A percentile compares a stretch with the other conserved stretches of the same genome.
phyloP scores from a whole-genome alignment of 2,888 invertebrate species.

The Cynaeus angustus region DNA sequence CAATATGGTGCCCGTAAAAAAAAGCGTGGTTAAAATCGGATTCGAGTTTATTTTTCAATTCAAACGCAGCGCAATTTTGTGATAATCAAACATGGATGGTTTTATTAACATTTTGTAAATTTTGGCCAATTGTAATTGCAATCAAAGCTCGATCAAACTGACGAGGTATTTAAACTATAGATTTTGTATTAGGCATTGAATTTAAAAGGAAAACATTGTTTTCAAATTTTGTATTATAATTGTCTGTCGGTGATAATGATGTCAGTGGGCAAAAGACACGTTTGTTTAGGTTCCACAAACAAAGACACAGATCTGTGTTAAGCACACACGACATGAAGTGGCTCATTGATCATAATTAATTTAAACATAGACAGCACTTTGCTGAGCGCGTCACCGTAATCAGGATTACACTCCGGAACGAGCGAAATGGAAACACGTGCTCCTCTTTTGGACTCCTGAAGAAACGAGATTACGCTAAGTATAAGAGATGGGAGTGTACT shows the following conservation, averaged over 20 bases:
- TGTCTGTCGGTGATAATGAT: neutral
- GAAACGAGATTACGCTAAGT: constrained; percentile 50
- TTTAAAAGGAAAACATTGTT: too few relatives aligned
- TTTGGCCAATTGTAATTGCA: neutral
- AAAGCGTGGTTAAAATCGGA: neutral
- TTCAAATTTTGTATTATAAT: too few relatives aligned
- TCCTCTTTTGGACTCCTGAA: constrained; percentile 34
- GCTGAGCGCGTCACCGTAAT: constrained; percentile 44
- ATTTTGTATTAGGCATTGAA: too few relatives aligned
- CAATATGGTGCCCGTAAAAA: constrained; percentile 19
- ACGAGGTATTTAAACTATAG: too few relatives aligned
- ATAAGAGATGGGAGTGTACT: constrained; percentile 47
- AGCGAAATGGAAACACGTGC: constrained; percentile 49
- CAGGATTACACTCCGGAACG: constrained; percentile 41
- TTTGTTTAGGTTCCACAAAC: constrained; percentile 33
- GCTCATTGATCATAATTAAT: constrained; percentile 45
- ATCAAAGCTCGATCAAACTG: too few relatives aligned
- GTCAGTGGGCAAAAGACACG: constrained; percentile 14
- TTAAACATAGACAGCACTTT: constrained; percentile 36
- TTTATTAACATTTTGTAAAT: constrained; percentile 1
- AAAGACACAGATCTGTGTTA: constrained; percentile 14
- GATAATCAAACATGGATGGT: constrained; percentile 12
- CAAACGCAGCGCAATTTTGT: constrained; percentile 7
- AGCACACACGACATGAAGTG: constrained; percentile 15
- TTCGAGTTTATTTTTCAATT: constrained; percentile 6